Conservation (phyloP, 2,888 invertebrate species). For the Gari tellinella region DNA sequence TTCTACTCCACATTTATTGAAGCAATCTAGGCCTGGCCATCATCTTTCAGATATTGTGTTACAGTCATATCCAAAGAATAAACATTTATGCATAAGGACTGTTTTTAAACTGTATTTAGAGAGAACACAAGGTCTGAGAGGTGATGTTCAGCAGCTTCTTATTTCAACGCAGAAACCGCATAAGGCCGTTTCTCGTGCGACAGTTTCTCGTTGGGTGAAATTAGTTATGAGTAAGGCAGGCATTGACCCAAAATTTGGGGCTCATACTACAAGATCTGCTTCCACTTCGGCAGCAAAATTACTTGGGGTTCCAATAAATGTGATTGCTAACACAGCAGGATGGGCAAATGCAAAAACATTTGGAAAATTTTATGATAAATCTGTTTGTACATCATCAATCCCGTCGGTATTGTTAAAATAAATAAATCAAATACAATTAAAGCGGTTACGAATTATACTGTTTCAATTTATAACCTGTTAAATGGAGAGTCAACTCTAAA, state of each 20-base stretch:
- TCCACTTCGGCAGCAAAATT: slow-evolving; percentile 16
- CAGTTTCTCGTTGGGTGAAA: slow-evolving; percentile 25
- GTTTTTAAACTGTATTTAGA: not conserved
- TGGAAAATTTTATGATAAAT: slow-evolving; percentile 11
- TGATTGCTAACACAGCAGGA: slow-evolving; percentile 18
- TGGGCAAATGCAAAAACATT: slow-evolving; percentile 19
- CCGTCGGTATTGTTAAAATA: slow-evolving; percentile 1
- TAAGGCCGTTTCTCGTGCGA: slow-evolving; percentile 8
- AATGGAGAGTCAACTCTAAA: slow-evolving; percentile 42
- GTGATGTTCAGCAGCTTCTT: slow-evolving; percentile 1
- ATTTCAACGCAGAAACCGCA: slow-evolving; percentile 15
- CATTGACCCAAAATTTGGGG: slow-evolving; percentile 3
- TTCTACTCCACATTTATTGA: not conserved
- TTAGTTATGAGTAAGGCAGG: slow-evolving; percentile 11
- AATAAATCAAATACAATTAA: not conserved
- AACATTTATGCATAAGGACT: not conserved
- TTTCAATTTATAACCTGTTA: no score
- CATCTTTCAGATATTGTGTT: not conserved
- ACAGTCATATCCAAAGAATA: not conserved
- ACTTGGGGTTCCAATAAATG: slow-evolving; percentile 7
- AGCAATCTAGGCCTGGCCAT: slow-evolving; percentile 5
- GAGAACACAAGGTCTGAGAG: slow-evolving; percentile 8
- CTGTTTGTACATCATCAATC: slow-evolving; percentile 7
- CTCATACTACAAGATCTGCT: slow-evolving; percentile 11
- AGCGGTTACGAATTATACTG: no score